Conservation (phyloP, 2,888 invertebrate species). For the Synanthedon myopaeformis region DNA sequence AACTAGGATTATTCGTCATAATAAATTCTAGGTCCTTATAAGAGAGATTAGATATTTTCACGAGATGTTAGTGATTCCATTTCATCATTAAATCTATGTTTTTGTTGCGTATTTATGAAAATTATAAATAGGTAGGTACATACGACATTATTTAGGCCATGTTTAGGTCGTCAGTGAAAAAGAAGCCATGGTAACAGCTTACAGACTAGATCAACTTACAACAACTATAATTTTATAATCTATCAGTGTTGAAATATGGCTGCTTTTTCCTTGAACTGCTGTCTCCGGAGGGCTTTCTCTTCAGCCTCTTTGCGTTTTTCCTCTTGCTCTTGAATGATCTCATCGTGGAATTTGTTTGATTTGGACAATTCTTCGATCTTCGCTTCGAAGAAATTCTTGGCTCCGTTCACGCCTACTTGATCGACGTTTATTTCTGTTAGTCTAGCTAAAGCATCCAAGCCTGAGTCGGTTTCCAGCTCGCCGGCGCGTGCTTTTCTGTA, state of each 20-base stretch:
- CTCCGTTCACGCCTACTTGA: conserved; percentile 93
- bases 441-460: conserved; percentile 85
- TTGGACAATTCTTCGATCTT: conserved; percentile 91
- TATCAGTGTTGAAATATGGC: conserved; percentile 76
- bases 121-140: no score
- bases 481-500: conserved; percentile 90
- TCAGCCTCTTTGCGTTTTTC: conserved; percentile 86
- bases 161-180: neutral
- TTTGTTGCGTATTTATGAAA: no score
- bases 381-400: conserved; percentile 95
- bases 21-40: no score
- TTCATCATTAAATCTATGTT: no score
- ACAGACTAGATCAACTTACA: conserved; percentile 52
- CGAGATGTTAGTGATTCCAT: no score
- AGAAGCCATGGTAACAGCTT: conserved; percentile 63
- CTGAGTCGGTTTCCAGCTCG: conserved; percentile 88
- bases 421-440: conserved; percentile 93
- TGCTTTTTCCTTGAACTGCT: conserved; percentile 90
- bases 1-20: no score
- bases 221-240: conserved; percentile 13
- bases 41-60: no score
- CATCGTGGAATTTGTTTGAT: conserved; percentile 90
- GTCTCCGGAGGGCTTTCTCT: conserved; percentile 82
- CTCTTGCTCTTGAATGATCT: conserved; percentile 93
- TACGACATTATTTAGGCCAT: no score